A percentile compares a stretch with the other conserved stretches of the same genome.
phyloP scores from a whole-genome alignment of 2,888 invertebrate species.

The Andrena dorsata region DNA sequence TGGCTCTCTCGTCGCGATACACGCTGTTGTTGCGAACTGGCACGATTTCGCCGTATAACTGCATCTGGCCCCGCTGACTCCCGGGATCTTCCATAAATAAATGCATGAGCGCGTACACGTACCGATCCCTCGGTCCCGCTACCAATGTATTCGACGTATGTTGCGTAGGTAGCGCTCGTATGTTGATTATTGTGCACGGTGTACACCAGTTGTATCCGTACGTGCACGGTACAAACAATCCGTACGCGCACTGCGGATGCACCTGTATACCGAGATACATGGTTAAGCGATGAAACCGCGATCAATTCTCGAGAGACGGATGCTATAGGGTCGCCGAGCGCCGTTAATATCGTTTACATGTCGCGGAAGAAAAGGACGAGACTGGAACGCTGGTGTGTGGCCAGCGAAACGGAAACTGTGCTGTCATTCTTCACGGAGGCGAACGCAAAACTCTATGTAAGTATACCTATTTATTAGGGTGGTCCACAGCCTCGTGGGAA shows the following conservation, averaged over 20 bases:
- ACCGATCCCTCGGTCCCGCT: constrained; percentile 7
- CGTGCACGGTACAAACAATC: constrained; percentile 60
- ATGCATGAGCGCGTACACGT: constrained; percentile 71
- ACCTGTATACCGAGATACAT: constrained; percentile 27
- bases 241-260: constrained; percentile 54
- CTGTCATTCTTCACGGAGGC: background rate
- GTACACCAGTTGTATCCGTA: constrained; percentile 41
- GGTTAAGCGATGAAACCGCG: constrained; percentile 58
- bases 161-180: constrained; percentile 42
- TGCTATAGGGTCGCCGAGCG: constrained; percentile 1
- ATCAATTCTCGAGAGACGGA: constrained; percentile 58
- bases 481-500: too few species aligned
- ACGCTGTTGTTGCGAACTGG: constrained; percentile 65
- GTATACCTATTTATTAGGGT: too few species aligned
- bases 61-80: constrained; percentile 62
- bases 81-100: constrained; percentile 74
- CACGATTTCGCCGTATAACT: constrained; percentile 63
- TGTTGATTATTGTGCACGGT: constrained; percentile 51
- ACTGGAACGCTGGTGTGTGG: background rate
- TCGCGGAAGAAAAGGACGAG: background rate
- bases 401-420: background rate
- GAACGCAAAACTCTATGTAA: too few species aligned
- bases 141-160: constrained; percentile 41
- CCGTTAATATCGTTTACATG: constrained; percentile 19
- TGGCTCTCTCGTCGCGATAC: constrained; percentile 62